Evolutionary conservation across 2,888 invertebrate genomes (phyloP), one percentile per base, ranked within the genome.

Genomic region (Apamea epomidion): DNA sequence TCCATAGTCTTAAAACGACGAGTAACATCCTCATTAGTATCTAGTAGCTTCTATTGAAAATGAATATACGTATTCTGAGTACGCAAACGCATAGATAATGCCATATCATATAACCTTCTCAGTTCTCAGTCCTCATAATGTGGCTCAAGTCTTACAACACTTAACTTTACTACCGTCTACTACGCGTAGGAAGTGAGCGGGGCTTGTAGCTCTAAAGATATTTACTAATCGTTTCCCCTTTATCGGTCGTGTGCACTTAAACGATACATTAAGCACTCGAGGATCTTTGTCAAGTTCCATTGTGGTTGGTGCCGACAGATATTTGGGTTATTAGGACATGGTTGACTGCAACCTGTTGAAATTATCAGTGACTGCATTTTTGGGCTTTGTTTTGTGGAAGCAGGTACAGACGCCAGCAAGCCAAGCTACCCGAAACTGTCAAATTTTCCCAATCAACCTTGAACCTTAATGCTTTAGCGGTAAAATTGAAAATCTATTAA

Each of bases 171-270:
- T 67, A 69, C 60, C 45, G 78, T 67, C 71, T 65, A 48, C 45
- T 42, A 60, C 25, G 86, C 83, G 86, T 87, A 86, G 86, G 86
- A 71, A 86, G 84, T 76, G 62, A 84, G 76, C 74, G 48, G 68
- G 5, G 25, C 78, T 86, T 83, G 71, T 77, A 74, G 45, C 86
- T 81, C 79, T 70, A 71, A 72, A 72, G 60, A 37, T 72, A 72
- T 72, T 37, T 60, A 72, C 72, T 72, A 72, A 72, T 72, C 37
- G n/a, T n/a, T 72, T 72, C 60, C 72, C 18, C 72, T 72, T 72
- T 72, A 72, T 72, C 85, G 48, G 42, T 80, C 76, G 71, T 82
- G 62, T 65, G 84, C 79, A 82, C 87, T 87, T 87, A 71, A 79
- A 82, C 71, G 80, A 87, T 58, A 78, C 82, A 77, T 86, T 86